Evolutionary conservation across 2,888 invertebrate species (phyloP), one percentile per base, ranked within the genome.

Genomic region (Pemphredon lugubris): DNA sequence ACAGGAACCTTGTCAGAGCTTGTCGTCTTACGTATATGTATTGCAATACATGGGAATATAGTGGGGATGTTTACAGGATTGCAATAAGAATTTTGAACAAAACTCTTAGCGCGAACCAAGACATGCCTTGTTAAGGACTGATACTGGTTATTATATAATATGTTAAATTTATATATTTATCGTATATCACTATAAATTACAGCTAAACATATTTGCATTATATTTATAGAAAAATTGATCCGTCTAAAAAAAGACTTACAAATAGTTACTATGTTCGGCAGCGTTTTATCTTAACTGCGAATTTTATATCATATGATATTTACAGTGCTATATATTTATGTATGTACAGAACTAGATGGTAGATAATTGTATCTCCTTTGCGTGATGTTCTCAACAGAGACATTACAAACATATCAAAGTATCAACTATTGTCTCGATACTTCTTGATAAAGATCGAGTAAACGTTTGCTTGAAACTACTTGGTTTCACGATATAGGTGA

Each of bases 251-350:
- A 66, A 59, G 54, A 60, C 65, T 81, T 72, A 73, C 59, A 71
- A 50, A 61, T 71, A 65, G 58, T 74, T 77, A 71, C 58, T 80
- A 73, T 45, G 64, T 59, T 40, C 50, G 81, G 77, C 81, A 81
- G 81, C 81, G 55, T 34, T 57, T 70, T 54, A 51, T 42, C 48
- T 69, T 69, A 58, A 67, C 47, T 48, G 55, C 48, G 39, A 63
- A 60, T 63, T 79, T 68, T 74, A 74, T 69, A 68, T 51, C 40
- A 63, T 61, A 73, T 20, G 60, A 53, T 81, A 78, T 81, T 76
- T 80, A 81, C 80, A 78, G 20, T 75, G 44, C 67, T 73, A 59
- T 37, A 67, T 59, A 72, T 65, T 50, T 73, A 75, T 65, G 59
- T 71, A 70, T 51, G 59, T 71, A 70, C 54, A 75, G 34, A 67